A percentile compares a stretch with the other conserved stretches of the same genome.
Conservation (phyloP, 2,797 vertebrate genomes). For the Mus caroli region DNA sequence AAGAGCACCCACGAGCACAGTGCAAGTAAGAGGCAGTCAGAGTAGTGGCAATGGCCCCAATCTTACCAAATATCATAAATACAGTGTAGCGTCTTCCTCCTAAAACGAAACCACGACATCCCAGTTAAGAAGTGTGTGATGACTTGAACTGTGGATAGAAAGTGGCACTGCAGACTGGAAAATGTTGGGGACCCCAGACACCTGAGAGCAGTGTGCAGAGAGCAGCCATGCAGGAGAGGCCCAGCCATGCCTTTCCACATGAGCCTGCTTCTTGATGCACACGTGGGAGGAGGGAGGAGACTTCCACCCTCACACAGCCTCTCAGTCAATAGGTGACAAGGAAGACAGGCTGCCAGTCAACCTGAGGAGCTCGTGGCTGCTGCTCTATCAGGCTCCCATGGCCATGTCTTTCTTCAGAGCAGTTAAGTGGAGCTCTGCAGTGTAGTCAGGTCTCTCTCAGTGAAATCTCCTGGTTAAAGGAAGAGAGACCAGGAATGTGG, state of each 20-base stretch:
- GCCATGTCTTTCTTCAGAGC: not conserved
- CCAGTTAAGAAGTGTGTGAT: not conserved
- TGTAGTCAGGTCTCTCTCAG: constrained; percentile 3
- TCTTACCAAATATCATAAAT: not conserved
- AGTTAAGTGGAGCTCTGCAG: not conserved
- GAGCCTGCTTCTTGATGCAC: not conserved
- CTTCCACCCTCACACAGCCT: not conserved
- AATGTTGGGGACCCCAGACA: not conserved
- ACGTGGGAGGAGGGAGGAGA: constrained; percentile 49
- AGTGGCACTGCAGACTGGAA: not conserved
- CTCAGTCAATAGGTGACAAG: not conserved
- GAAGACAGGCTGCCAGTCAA: not conserved
- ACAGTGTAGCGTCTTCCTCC: not conserved
- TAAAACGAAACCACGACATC: not conserved
- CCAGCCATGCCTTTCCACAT: constrained; percentile 4
- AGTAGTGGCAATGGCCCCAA: not conserved
- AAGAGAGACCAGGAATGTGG: not conserved
- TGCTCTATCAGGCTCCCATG: not conserved
- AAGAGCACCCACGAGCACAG: not conserved
- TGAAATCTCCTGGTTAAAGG: constrained; percentile 17
- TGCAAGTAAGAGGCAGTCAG: not conserved
- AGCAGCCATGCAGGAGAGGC: not conserved
- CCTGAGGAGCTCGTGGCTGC: constrained; percentile 2
- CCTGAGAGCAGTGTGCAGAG: not conserved
- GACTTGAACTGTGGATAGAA: not conserved